Evolutionary conservation across 2,797 vertebrate genomes (phyloP).

Genomic region (Limosa lapponica): DNA sequence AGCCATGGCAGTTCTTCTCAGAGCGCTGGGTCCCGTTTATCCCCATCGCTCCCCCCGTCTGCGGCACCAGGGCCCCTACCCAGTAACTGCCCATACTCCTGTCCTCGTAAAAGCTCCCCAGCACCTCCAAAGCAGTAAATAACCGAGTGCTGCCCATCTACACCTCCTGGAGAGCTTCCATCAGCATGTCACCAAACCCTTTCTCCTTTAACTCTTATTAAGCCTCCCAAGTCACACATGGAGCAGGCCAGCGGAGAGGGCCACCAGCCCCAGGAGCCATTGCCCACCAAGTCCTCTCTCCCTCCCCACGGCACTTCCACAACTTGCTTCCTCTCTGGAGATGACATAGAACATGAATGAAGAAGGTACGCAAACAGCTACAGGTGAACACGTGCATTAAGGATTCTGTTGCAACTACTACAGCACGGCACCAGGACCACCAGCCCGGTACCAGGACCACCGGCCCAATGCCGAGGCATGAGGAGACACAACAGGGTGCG

Average conservation of each 20-base stretch:
- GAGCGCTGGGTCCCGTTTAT: not conserved
- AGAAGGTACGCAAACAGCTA: fast-evolving
- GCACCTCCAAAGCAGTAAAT: not conserved
- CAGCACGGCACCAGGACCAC: not conserved
- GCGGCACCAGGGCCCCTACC: not conserved
- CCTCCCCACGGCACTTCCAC: not conserved
- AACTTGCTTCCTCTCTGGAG: not conserved
- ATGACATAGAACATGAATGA: not conserved
- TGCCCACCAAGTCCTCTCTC: fast-evolving
- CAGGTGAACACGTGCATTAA: not conserved
- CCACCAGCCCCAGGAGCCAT: not conserved
- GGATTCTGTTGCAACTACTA: not conserved
- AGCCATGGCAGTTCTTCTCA: not conserved
- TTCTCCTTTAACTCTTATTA: not conserved
- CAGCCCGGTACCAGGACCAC: not conserved
- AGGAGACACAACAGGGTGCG: not conserved
- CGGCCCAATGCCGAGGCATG: fast-evolving
- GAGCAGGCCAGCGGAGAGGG: not conserved
- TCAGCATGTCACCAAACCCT: not conserved
- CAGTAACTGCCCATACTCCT: not conserved
- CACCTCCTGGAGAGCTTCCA: not conserved
- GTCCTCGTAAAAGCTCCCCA: not conserved
- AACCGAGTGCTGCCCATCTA: not conserved
- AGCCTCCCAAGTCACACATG: not conserved
- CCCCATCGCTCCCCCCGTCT: not conserved